Percentiles rank a stretch among this genome's conserved stretches.
These are phyloP conservation scores for Dicrurus megarhynchus DNA, from an alignment of 2,113 vertebrate species.

Conservation along the genomic window DNA sequence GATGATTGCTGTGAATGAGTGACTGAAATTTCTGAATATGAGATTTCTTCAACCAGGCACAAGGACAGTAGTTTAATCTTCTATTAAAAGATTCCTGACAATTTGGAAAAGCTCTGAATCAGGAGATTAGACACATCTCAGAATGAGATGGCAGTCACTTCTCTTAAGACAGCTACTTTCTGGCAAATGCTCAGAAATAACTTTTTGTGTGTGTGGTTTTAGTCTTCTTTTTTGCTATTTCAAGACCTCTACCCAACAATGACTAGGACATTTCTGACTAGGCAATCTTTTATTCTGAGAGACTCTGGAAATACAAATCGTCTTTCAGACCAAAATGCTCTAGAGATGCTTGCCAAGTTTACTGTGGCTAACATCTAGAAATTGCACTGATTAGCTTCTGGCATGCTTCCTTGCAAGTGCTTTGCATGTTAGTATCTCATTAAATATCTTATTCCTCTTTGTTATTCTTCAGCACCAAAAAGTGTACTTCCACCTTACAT, in stretches of 20 bases:
- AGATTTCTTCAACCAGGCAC: slow-evolving; percentile 19
- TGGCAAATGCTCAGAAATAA: neutral
- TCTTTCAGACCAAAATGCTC: slow-evolving; percentile 28
- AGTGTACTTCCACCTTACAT: neutral
- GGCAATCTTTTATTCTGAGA: neutral
- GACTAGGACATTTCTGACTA: neutral
- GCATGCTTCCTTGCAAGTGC: neutral
- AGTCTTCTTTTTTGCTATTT: neutral
- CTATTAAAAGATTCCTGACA: slow-evolving; percentile 41
- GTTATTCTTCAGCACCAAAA: neutral
- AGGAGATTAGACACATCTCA: neutral
- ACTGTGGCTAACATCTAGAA: neutral
- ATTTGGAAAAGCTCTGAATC: slow-evolving; percentile 32
- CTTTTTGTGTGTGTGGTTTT: neutral
- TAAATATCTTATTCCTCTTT: neutral
- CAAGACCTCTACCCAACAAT: neutral
- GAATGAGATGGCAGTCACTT: slow-evolving; percentile 19
- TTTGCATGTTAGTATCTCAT: neutral
- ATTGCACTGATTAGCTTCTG: slow-evolving; percentile 11
- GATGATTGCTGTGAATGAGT: slow-evolving; percentile 37
- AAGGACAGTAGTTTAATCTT: slow-evolving; percentile 37
- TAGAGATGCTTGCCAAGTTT: slow-evolving; percentile 15
- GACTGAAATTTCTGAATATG: slow-evolving; percentile 33
- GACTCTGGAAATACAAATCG: neutral
- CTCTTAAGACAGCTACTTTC: slow-evolving; percentile 5